These are phyloP conservation scores for Noctua janthina DNA, from an alignment of 2,888 invertebrate genomes.

Conservation along the genomic window DNA sequence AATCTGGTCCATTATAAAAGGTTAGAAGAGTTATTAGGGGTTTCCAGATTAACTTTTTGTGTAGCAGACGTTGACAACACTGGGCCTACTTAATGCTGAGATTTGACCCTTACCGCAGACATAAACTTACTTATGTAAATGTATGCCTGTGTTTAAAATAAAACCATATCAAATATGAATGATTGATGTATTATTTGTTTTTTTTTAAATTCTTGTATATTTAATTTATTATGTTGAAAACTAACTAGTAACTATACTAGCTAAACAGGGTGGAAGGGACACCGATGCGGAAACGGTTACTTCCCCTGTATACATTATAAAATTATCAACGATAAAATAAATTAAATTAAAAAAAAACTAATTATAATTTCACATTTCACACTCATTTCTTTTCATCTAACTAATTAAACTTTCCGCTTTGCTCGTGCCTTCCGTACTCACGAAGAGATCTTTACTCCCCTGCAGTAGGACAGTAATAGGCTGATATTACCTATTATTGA, in stretches of 20 bases:
- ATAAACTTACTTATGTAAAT: constrained; percentile 21
- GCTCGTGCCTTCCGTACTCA: background rate
- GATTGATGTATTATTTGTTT: background rate
- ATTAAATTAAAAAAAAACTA: no score
- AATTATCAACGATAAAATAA: background rate
- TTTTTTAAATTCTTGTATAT: no score
- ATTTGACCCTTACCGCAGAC: constrained; percentile 21
- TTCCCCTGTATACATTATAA: background rate
- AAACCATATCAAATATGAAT: background rate
- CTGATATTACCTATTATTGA: background rate
- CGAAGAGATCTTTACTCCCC: background rate
- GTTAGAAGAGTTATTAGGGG: constrained; percentile 64
- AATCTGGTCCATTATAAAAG: constrained; percentile 63
- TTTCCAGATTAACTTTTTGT: constrained; percentile 57
- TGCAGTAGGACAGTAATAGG: background rate
- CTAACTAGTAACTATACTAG: background rate
- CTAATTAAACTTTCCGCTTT: background rate
- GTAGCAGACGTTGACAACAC: constrained; percentile 31
- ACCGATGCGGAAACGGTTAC: no score
- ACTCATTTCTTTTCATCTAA: background rate
- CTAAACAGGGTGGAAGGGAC: background rate
- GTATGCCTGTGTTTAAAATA: background rate
- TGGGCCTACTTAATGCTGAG: constrained; percentile 4
- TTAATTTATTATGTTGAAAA: no score
- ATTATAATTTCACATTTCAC: background rate